Evolutionary conservation across 2,797 vertebrate species (phyloP), one percentile per base, ranked within the genome.

Genomic region (Acipenser ruthenus): DNA sequence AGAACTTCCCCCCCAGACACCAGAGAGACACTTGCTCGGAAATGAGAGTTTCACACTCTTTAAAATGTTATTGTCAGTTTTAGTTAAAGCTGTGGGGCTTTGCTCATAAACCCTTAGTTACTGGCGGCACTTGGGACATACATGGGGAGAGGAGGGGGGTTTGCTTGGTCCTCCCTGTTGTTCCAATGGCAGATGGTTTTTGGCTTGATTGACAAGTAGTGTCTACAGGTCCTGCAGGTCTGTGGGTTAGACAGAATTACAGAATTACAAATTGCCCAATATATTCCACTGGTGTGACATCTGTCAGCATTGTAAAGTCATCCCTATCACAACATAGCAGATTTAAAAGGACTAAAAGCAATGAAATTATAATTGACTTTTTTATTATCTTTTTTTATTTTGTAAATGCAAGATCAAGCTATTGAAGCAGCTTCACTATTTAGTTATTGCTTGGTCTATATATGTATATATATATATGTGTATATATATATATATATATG

Each of bases 31-130:
- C 12, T 47, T 8, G 18, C 11, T 11, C 55, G 49, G 62, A 23
- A n/a, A 56, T 9, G 37, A 37, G 18, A 47, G 50, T 18, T 51
- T 15, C 23, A 55, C 12, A 37, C 53, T 65, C 64, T 65, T 2
- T 51, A 52, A 64, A 37, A 23, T 62, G 15, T 66, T 48, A 60
- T 48, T 63, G 62, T 63, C 66, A 62, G 50, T 62, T 58, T 58
- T 58, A 58, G 10, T 58, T 58, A 58, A 58, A 58, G 10, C 12
- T 13, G 6, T 6, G 55, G 12, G 10, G 11, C 55, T 56, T n/a
- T 12, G 11, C 55, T 56, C 8, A 37, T 37, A 37, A 37, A 48
- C 84, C 80, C 82, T 80, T 88, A 86, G 73, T 87, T 89, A 90
- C 90, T 89, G 90, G 90, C 88, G 88, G 55, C 13, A 3, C 5